These are phyloP conservation scores for Enteromius fasciolatus DNA, from an alignment of 2,797 vertebrate species.

Conservation along the genomic window DNA sequence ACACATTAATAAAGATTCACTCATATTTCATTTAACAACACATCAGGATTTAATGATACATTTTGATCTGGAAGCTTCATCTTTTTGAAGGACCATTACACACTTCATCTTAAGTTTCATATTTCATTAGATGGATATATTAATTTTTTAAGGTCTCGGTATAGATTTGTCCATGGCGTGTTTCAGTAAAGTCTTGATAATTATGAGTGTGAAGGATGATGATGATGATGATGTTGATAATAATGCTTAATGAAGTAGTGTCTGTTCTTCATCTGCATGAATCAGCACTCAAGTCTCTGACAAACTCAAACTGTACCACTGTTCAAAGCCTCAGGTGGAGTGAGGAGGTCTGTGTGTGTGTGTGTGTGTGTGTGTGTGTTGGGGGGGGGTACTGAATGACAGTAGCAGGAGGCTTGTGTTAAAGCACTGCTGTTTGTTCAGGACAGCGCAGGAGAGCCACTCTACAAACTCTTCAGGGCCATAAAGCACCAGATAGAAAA, in stretches of 20 bases:
- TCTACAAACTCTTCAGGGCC: conserved; percentile 97
- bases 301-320: background rate
- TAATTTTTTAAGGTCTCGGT: background rate
- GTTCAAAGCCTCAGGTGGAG: background rate
- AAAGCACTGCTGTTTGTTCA: conserved; percentile 63
- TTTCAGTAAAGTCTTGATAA: conserved; percentile 26
- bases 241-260: conserved; percentile 41
- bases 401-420: background rate
- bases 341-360: background rate
- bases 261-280: conserved; percentile 25
- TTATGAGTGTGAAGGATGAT: conserved; percentile 28
- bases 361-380: background rate
- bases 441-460: conserved; percentile 95
- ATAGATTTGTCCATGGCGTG: background rate
- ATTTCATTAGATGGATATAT: background rate
- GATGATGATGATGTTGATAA: conserved; percentile 28
- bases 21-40: background rate
- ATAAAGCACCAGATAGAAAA: conserved; percentile 99
- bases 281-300: conserved; percentile 11
- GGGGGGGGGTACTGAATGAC: background rate
- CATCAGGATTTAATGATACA: background rate
- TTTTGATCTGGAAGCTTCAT: background rate
- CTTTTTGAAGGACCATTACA: background rate
- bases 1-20: background rate
- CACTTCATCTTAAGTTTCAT: background rate